phyloP scores from a whole-genome alignment of 2,113 vertebrate species.

The Cyanocitta stelleri region DNA sequence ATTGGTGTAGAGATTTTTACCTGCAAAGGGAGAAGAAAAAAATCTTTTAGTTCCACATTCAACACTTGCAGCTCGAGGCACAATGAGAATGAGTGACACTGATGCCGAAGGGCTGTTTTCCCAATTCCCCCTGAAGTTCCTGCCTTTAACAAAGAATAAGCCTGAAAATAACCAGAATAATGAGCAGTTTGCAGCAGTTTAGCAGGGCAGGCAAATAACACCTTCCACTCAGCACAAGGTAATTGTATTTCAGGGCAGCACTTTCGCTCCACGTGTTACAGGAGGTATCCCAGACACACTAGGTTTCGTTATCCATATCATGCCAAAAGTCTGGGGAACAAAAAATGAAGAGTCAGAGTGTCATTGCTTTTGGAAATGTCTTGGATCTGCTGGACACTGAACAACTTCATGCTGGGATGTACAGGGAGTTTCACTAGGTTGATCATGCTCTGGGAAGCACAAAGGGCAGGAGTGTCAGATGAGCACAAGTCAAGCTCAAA shows the following conservation, averaged over 20 bases:
- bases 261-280: accelerated
- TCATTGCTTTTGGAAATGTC: not conserved
- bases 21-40: slow-evolving; percentile 70
- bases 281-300: not conserved
- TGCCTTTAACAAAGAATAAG: not conserved
- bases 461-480: accelerated
- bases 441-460: not conserved
- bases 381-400: not conserved
- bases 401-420: not conserved
- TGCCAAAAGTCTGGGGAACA: not conserved
- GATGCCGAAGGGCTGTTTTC: not conserved
- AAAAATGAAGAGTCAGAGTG: not conserved
- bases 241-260: not conserved
- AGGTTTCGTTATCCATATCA: not conserved
- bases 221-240: not conserved
- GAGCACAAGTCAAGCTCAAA: too few relatives aligned
- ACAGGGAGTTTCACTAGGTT: not conserved
- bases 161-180: not conserved
- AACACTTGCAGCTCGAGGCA: not conserved
- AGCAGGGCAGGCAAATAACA: not conserved
- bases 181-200: not conserved
- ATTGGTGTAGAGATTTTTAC: slow-evolving; percentile 98
- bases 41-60: not conserved
- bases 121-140: not conserved
- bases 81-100: not conserved